Evolutionary conservation across 2,888 invertebrate species (phyloP).

Genomic region (Lepidochrysops patricia): DNA sequence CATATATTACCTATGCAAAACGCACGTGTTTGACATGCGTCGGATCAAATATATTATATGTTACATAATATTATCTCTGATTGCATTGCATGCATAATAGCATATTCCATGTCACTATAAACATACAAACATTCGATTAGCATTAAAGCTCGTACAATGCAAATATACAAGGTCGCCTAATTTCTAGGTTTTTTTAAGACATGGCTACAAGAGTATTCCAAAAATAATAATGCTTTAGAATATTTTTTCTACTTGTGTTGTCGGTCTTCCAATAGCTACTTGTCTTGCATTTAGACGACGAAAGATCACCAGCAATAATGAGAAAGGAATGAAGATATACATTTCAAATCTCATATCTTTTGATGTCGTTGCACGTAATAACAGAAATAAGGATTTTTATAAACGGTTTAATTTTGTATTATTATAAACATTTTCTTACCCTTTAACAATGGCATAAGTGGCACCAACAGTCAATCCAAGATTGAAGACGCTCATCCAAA

Average conservation of each 20-base stretch:
- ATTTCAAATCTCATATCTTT: no score
- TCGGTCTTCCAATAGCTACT: no score
- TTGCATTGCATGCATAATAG: not conserved
- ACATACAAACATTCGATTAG: not conserved
- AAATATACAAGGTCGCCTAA: no score
- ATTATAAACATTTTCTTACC: slow-evolving; percentile 65
- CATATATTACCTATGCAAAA: not conserved
- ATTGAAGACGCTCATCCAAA: slow-evolving; percentile 79
- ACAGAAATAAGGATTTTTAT: no score
- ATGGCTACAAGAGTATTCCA: no score
- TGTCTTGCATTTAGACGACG: no score
- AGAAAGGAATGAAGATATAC: no score
- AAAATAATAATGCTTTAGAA: no score
- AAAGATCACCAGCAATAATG: no score
- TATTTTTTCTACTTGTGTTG: no score
- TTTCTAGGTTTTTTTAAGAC: no score
- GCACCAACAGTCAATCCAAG: slow-evolving; percentile 77
- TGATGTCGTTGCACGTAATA: no score
- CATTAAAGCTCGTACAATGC: not conserved
- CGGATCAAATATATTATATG: not conserved
- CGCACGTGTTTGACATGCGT: not conserved
- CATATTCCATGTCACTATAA: not conserved
- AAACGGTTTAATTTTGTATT: not conserved
- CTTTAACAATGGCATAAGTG: slow-evolving; percentile 75
- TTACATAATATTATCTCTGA: not conserved